A percentile compares a stretch with the other conserved stretches of the same genome.
Conservation (phyloP, 92 coral and sea anemone species). For the Hydrozoanthus gracilis region DNA sequence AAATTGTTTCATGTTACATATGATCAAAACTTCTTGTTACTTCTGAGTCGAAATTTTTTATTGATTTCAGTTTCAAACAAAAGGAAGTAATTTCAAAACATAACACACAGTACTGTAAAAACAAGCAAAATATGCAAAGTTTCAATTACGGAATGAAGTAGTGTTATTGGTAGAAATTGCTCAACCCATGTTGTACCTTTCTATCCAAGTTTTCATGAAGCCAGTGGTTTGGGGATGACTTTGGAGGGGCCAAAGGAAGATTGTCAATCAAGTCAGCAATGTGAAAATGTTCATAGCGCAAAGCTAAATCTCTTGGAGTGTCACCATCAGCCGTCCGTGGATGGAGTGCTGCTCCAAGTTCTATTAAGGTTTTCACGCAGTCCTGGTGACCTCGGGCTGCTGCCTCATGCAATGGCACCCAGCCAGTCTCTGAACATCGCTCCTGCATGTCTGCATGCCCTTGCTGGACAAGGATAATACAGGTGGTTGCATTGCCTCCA, state of each 20-base stretch:
- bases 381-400: constrained; percentile 86
- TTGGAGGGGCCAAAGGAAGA: constrained; percentile 82
- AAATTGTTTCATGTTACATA: too few relatives aligned
- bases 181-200: constrained; percentile 67
- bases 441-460: constrained; percentile 92
- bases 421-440: constrained; percentile 85
- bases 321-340: constrained; percentile 95
- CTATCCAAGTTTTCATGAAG: constrained; percentile 93
- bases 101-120: too few relatives aligned
- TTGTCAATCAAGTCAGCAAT: constrained; percentile 85
- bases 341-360: constrained; percentile 93
- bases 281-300: constrained; percentile 77
- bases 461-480: constrained; percentile 71
- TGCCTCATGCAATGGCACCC: constrained; percentile 90
- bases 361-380: constrained; percentile 76
- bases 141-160: too few relatives aligned
- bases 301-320: constrained; percentile 95
- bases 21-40: too few relatives aligned
- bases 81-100: too few relatives aligned
- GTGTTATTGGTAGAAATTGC: too few relatives aligned
- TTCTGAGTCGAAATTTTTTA: too few relatives aligned
- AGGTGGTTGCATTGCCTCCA: constrained; percentile 74
- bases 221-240: constrained; percentile 82
- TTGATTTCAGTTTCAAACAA: too few relatives aligned
- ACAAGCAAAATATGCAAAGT: too few relatives aligned